Base-by-base conservation (phyloP, 2,113 vertebrate genomes). In the Dicerorhinus sumatrensis region DNA sequence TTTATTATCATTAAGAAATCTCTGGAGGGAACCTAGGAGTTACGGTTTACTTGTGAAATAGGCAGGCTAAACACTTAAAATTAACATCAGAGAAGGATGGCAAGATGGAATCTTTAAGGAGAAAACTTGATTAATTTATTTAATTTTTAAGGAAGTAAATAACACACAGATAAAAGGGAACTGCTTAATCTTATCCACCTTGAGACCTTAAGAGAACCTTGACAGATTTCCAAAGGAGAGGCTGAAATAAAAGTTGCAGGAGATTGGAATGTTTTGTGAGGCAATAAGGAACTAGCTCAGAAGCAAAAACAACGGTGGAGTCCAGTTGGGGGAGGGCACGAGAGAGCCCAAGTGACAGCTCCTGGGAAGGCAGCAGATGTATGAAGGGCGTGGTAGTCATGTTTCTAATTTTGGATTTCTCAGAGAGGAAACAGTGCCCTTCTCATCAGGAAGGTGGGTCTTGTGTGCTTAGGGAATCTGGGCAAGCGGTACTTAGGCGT, bases 201-300 rank as follows among this genome's bases (percentile, higher is more conserved):
- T 42, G 48, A 91, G 62, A 87, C 36, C 25, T 90, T 70, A 75
- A 73, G 27, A 95, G 95, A 90, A 77, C 85, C 31, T 91, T 70
- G 82, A 67, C 31, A 69, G n/a, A n/a, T 84, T 91, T 86, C 54
- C 67, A 89, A 92, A 79, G 75, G 67, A 94, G 14, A 92, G 54
- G 12, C 84, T 91, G 56, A 85, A 62, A 89, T 54, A 87, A 86
- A 82, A 65, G 20, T 21, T 5, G 8, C 31, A 2, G 18, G 58
- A 83, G 46, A 60, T 14, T 82, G 60, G 23, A 92, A 85, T 89
- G 54, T 80, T 89, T 56, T n/a, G 4, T 94, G 46, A 94, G 17
- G 56, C 90, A 89, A 89, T 86, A 48, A 96, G 72, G 23, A 70
- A 89, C 54, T 39, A 81, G 39, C 39, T 81, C 70, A 93, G 67